Base-by-base conservation (phyloP, 2,888 invertebrate species). In the Volucella zonaria region DNA sequence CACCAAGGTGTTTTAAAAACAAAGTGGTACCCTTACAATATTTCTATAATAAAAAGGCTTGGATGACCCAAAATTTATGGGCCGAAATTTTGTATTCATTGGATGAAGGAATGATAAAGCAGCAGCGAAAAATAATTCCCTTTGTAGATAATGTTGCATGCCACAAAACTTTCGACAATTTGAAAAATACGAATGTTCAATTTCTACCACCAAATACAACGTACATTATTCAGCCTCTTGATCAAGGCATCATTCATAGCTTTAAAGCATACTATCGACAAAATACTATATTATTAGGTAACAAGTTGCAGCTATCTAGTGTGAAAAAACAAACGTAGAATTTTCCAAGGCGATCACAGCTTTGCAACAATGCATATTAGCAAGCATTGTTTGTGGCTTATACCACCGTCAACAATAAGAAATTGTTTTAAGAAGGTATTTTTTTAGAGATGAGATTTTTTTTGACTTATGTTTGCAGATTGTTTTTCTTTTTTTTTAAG, bases 61-160 rank as follows among this genome's bases (percentile, higher is more conserved):
- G 82, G 81, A 86, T 83, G 82, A 82, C 82, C 10, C 71, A 81
- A 64, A 14, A 74, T 64, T 14, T 87, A 78, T 87, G 82, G 86
- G 18, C 43, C 3, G 8, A 77, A 59, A 80, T 87, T 54, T 68
- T 87, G n/a, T 42, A 54, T 58, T 68, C 66, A 23, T 62, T 87
- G 54, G 76, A 86, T 52, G 76, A 64, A 47, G 77, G 86, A 85
- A 86, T 86, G 82, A 67, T 61, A 56, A 75, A 31, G 66, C 74
- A 86, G 56, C 61, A 67, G 9, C 64, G 86, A 51, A 86, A 87
- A 58, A 79, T 87, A 66, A 86, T 86, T 71, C 67, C 79, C 14
- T 82, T 86, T 40, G 81, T 86, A 0, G 82, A 87, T 51, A 86
- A 87, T 52, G 76, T 76, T n/a, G 52, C 86, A n/a, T n/a, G n/a